Percentiles rank a stretch among this genome's conserved stretches.
Conservation (phyloP, 2,797 vertebrate species). For the Allobates femoralis region DNA sequence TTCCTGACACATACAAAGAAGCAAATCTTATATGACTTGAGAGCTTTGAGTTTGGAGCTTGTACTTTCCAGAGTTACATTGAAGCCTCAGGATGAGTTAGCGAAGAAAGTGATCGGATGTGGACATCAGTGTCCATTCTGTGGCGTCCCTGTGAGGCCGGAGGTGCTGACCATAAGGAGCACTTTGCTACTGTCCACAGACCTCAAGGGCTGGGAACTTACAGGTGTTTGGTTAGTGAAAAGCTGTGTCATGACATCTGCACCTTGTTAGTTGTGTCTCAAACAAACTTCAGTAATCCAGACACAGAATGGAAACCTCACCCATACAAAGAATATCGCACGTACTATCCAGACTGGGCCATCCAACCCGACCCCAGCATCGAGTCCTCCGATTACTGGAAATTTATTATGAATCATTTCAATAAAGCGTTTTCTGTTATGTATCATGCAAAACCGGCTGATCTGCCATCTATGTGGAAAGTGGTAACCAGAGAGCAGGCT, state of each 20-base stretch:
- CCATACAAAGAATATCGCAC: conserved; percentile 70
- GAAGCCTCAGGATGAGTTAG: conserved; percentile 18
- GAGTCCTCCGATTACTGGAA: conserved; percentile 78
- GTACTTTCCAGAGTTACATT: conserved; percentile 16
- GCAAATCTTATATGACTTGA: background rate
- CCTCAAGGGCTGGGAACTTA: conserved; percentile 60
- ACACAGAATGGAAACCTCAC: fast-evolving
- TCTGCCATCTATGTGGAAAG: conserved; percentile 71
- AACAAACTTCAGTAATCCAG: fast-evolving
- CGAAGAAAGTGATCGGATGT: conserved; percentile 40
- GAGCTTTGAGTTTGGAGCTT: conserved; percentile 20
- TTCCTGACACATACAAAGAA: conserved; percentile 58
- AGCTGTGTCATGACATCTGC: conserved; percentile 61
- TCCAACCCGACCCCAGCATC: conserved; percentile 70
- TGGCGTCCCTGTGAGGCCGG: conserved; percentile 71
- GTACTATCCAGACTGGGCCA: conserved; percentile 70
- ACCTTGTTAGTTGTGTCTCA: conserved; percentile 51
- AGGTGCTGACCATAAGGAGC: conserved; percentile 64
- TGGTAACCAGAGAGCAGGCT: conserved; percentile 44
- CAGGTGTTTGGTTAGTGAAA: fast-evolving
- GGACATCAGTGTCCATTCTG: conserved; percentile 72
- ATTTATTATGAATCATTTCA: conserved; percentile 71
- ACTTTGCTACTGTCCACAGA: conserved; percentile 68
- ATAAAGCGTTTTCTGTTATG: conserved; percentile 65
- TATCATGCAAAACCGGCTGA: conserved; percentile 64